Evolutionary conservation across 2,113 vertebrate species (phyloP).

Genomic region (Hippocampus zosterae): DNA sequence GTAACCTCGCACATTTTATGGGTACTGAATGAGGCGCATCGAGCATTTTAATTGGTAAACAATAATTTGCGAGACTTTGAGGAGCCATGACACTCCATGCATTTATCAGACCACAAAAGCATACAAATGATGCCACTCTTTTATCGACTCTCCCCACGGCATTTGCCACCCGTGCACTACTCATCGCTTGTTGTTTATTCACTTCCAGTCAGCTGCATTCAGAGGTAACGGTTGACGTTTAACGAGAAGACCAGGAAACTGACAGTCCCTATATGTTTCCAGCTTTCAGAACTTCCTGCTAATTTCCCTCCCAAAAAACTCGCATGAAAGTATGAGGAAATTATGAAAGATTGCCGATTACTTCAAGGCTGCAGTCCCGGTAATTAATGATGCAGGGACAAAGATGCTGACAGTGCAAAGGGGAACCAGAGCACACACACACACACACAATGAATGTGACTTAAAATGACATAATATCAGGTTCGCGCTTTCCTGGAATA

Average conservation of each 20-base stretch:
- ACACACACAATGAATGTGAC: constrained; percentile 2
- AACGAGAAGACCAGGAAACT: constrained; percentile 48
- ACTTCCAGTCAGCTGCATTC: constrained; percentile 62
- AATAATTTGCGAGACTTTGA: neutral
- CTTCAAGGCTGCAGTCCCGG: neutral
- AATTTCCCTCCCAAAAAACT: neutral
- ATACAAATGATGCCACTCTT: neutral
- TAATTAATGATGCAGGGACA: neutral
- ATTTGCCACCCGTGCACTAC: constrained; percentile 13
- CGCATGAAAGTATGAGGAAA: neutral
- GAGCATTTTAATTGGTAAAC: neutral
- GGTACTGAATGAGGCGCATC: neutral
- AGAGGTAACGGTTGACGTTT: constrained; percentile 40
- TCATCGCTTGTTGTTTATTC: constrained; percentile 49
- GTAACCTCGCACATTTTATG: neutral
- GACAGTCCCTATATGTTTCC: constrained; percentile 7
- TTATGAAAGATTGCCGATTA: neutral
- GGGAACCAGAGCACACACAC: constrained; percentile 17
- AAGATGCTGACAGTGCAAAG: neutral
- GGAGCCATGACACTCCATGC: neutral
- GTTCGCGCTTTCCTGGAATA: constrained; percentile 62
- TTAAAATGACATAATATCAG: constrained; percentile 43
- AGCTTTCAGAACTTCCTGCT: neutral
- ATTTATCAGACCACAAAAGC: neutral
- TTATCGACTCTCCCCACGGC: neutral